phyloP scores from a whole-genome alignment of 2,113 vertebrate genomes.

The Mustela lutreola region DNA sequence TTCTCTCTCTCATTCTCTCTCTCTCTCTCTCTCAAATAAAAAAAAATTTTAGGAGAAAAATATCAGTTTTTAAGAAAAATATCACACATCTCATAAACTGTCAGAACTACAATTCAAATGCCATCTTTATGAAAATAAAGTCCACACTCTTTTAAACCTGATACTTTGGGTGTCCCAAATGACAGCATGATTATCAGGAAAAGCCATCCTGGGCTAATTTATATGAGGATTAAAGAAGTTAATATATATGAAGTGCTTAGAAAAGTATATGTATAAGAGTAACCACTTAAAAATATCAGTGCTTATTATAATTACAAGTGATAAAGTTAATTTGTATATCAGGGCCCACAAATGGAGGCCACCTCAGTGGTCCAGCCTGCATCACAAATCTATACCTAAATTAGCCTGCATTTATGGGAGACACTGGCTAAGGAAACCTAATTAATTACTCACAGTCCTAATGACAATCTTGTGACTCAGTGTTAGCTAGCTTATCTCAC shows the following conservation, averaged over 20 bases:
- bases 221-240: background rate
- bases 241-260: background rate
- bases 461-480: background rate
- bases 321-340: background rate
- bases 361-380: accelerated
- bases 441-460: background rate
- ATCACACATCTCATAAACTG: background rate
- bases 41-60: too few relatives aligned
- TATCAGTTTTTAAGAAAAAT: background rate
- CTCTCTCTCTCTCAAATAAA: too few relatives aligned
- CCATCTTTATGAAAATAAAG: background rate
- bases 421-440: background rate
- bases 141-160: background rate
- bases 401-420: background rate
- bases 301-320: background rate
- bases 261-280: background rate
- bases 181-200: background rate
- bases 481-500: background rate
- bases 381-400: background rate
- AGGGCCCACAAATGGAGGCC: background rate
- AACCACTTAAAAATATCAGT: background rate
- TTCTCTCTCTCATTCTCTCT: too few relatives aligned
- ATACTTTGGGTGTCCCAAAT: background rate
- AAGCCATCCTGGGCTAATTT: background rate
- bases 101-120: background rate